Evolutionary conservation across 2,113 vertebrate genomes (phyloP), one percentile per base, ranked within the genome.

Genomic region (Gobius niger): DNA sequence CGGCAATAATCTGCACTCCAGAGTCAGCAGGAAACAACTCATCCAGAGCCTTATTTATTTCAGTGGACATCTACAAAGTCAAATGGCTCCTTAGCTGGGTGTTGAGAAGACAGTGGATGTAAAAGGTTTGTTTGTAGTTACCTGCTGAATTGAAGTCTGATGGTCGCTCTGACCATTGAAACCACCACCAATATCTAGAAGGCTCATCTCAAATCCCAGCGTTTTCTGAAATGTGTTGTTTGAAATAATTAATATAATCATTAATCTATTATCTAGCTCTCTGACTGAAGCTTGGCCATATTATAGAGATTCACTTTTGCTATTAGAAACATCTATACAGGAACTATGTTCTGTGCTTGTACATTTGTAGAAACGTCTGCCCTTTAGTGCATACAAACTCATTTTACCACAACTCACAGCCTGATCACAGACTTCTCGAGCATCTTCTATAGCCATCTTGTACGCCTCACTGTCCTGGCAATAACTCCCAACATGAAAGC

Each of bases 101-200:
- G 15, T 9, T 7, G 4, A 9, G 52, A 41, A 14, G 24, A 40
- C 24, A 14, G 6, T 41, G 5, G 9, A 54, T 16, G 4, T 7
- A 6, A 24, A 7, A 24, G 52, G 9, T 0, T 7, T 18, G 1
- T 57, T 51, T 5, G 13, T 52, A n/a, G n/a, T 53, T 90, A 96
- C 95, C 94, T 97, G 95, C 85, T 96, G 94, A 90, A 96, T 96
- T 75, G 94, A 95, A 53, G 95, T 91, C 64, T 94, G 94, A 13
- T 87, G 89, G 52, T 96, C 93, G 65, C 95, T 94, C 15, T 92
- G 95, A 5, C 95, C 96, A 78, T 94, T 93, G 65, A 96, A 97
- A 9, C 95, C 96, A 66, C 95, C 95, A 5, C 95, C 95, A 60
- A 98, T 96, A 69, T 98, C 95, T 78, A 98, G 92, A 9, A 98